These are phyloP conservation scores for Centropyge bicolor DNA, from an alignment of 2,797 vertebrate species.

Conservation along the genomic window DNA sequence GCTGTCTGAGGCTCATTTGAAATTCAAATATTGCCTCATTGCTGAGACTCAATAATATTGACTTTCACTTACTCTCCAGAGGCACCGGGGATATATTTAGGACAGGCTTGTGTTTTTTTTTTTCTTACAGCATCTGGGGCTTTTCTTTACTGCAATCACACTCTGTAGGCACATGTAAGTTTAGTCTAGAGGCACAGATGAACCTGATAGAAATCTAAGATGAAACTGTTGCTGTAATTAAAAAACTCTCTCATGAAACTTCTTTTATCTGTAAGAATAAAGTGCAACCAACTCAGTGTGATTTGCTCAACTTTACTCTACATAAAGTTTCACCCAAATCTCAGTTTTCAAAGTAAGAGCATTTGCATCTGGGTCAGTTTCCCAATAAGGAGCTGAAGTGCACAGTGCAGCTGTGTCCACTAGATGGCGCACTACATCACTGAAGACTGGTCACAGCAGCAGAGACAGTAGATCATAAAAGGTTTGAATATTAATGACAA, in stretches of 20 bases:
- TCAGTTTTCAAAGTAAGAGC: not conserved
- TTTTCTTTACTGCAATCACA: slow-evolving; percentile 22
- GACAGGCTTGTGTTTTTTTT: slow-evolving; percentile 38
- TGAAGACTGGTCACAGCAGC: not conserved
- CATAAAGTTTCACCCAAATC: not conserved
- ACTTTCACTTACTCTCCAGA: slow-evolving; percentile 71
- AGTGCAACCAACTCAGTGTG: not conserved
- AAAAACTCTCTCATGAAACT: not conserved
- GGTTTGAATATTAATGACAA: not conserved
- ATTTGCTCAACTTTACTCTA: not conserved
- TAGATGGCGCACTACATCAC: slow-evolving; percentile 60
- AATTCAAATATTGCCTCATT: slow-evolving; percentile 83
- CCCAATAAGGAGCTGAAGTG: not conserved
- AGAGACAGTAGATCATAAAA: not conserved
- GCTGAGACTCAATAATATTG: slow-evolving; percentile 76
- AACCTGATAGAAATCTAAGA: not conserved
- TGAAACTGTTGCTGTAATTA: not conserved
- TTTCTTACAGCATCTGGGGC: slow-evolving; percentile 9
- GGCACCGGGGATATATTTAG: slow-evolving; percentile 60
- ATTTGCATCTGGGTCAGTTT: not conserved
- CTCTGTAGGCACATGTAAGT: not conserved
- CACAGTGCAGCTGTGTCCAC: slow-evolving; percentile 53
- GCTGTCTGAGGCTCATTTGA: slow-evolving; percentile 74
- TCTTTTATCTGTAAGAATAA: not conserved
- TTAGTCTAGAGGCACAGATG: not conserved